Evolutionary conservation across 1,140 invertebrate genomes (phyloP), one percentile per base, ranked within the genome.

Genomic region (Nebria ingens): DNA sequence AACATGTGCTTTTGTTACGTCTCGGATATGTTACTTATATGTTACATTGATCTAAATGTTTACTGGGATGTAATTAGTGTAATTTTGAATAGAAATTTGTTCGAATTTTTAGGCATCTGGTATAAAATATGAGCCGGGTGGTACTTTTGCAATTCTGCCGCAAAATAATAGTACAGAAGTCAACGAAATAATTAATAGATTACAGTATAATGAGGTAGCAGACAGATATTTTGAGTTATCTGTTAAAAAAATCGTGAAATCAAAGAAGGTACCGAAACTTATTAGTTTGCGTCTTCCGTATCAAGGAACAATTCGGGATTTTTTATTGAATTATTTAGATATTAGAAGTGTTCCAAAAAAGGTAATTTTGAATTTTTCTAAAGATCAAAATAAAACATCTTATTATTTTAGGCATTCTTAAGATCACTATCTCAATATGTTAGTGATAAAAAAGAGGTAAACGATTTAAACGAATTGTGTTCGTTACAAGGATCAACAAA

Each of bases 401-500:
- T 2, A 61, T 64, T 1, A 55, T 53, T 9, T 63, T 53, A 45
- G 42, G 19, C 52, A 21, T 34, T 45, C 54, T 54, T 62, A 52
- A 57, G 55, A 55, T 73, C 17, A 11, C 9, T 45, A 12, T 79
- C 56, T 62, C 85, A 83, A 67, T 77, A 29, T 79, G 87, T 58
- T 59, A 88, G 2, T 65, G 73, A 83, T 67, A 66, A 76, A 56
- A 59, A 67, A 42, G 87, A 91, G 66, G 79, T 74, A 63, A 71
- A 76, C 54, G 68, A 78, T 58, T 65, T 91, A 13, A 65, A 79
- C 61, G 80, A 83, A 65, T 73, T 91, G 6, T 78, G 76, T 55
- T 80, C 81, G 55, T 71, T 77, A 62, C 77, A 85, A 72, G 84
- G 83, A n/a, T 71, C 79, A 60, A 61, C 73, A 38, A 74, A 79